Base-by-base conservation (phyloP, 2,797 vertebrate species). In the Spea hammondii region DNA sequence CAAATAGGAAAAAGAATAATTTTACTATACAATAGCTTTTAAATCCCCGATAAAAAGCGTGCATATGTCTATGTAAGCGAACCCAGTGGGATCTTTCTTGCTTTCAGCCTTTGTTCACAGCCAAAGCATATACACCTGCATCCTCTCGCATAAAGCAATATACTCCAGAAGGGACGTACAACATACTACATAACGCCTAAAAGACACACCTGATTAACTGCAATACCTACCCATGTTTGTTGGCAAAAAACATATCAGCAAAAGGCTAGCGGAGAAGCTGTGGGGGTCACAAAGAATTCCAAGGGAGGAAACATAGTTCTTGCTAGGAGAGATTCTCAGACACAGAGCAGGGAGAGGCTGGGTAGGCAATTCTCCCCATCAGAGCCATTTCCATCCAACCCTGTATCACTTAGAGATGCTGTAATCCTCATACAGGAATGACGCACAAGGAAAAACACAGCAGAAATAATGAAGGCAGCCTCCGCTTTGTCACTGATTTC, bases 171-270 rank as follows among this genome's bases (percentile, higher is more conserved):
- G 32, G 0, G 10, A 6, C 51, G 45, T 45, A 71, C 0, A 67
- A 47, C 5, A 66, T 0, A 69, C 4, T 49, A 32, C 55, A 64
- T 12, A 60, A n/a, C 54, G 6, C 7, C 13, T 11, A 13, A 59
- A 64, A 64, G 8, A 17, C n/a, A 44, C 5, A 65, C 5, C 7
- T 64, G 17, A 6, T 46, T 65, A 72, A 88, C 82, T 64, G 54
- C 80, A 83, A 67, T 65, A 92, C 91, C 85, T 91, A 91, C 89
- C 91, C 91, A 91, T 92, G 86, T 89, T 90, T 87, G 89, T 78
- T 84, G 87, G 88, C 65, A 88, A 89, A 88, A 83, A 87, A 84
- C 85, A 4, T 85, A 85, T 86, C 86, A 89, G 79, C 82, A 87
- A 82, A 85, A 70, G 81, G 64, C 65, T 84, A 85, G 85, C 84